These are phyloP conservation scores for Meda fulgida DNA, from an alignment of 2,797 vertebrate species.

Conservation along the genomic window DNA sequence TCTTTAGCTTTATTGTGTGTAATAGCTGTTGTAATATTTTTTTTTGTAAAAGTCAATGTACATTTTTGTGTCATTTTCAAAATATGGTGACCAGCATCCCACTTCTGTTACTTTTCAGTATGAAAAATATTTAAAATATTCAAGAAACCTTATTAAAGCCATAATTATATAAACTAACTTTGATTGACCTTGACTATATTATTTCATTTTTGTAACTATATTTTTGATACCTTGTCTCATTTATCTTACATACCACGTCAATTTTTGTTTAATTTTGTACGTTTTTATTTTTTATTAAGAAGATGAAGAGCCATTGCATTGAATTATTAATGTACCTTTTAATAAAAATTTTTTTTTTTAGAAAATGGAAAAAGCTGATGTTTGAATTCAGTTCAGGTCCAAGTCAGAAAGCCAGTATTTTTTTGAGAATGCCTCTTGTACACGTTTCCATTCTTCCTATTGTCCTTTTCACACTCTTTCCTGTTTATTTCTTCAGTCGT, in stretches of 20 bases:
- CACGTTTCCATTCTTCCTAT: background rate
- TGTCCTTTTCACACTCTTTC: background rate
- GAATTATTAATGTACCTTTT: background rate
- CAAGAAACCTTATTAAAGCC: background rate
- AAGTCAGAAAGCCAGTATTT: background rate
- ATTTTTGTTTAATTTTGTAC: background rate
- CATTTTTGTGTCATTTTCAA: background rate
- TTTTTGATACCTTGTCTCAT: background rate
- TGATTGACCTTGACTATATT: background rate
- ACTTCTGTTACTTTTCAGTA: background rate
- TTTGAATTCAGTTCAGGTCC: too few species aligned
- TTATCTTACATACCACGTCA: too few species aligned
- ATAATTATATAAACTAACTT: background rate
- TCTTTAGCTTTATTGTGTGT: constrained; percentile 6
- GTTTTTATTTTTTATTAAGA: too few species aligned
- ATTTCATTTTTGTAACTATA: background rate
- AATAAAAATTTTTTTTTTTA: too few species aligned
- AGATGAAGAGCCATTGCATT: background rate
- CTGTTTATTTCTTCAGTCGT: constrained; percentile 30
- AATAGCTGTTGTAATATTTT: background rate
- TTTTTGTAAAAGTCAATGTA: background rate
- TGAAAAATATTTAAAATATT: background rate
- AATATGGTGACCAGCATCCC: background rate
- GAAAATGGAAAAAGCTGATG: too few species aligned
- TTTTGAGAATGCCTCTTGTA: background rate